Conservation (phyloP, 2,888 invertebrate species). For the Drosophila siamana region DNA sequence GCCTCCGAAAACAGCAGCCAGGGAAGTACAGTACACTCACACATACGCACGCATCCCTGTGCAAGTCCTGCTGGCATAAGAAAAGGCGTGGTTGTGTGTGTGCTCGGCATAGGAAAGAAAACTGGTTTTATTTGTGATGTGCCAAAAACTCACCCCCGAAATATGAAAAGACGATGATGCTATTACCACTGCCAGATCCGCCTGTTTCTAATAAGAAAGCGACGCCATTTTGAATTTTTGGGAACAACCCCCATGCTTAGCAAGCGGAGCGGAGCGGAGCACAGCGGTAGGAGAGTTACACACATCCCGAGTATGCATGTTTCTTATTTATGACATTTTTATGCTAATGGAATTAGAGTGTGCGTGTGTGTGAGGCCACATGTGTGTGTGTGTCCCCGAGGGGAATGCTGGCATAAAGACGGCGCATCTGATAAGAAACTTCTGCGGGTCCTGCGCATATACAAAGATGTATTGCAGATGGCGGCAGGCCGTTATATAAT, state of each 20-base stretch:
- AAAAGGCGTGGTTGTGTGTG: slow-evolving; percentile 71
- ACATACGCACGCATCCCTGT: slow-evolving; percentile 22
- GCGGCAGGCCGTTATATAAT: slow-evolving; percentile 35
- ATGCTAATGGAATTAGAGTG: slow-evolving; percentile 75
- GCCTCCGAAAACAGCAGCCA: slow-evolving; percentile 41
- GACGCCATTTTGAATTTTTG: slow-evolving; percentile 81
- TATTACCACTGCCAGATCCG: slow-evolving; percentile 26
- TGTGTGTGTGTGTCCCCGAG: slow-evolving; percentile 28
- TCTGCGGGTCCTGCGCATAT: slow-evolving; percentile 41
- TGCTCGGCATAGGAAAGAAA: slow-evolving; percentile 26
- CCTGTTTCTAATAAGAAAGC: slow-evolving; percentile 83
- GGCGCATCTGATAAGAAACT: slow-evolving; percentile 68
- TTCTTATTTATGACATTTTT: slow-evolving; percentile 82
- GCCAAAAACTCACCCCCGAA: slow-evolving; percentile 73
- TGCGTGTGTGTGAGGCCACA: slow-evolving; percentile 16
- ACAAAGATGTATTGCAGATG: slow-evolving; percentile 41
- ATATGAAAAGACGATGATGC: slow-evolving; percentile 57
- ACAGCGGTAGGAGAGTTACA: too few species aligned
- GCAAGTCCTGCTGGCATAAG: slow-evolving; percentile 38
- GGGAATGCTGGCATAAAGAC: slow-evolving; percentile 56
- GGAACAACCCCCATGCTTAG: slow-evolving; percentile 62
- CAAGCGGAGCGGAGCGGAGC: slow-evolving; percentile 38
- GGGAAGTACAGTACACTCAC: slow-evolving; percentile 58
- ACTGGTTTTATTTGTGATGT: slow-evolving; percentile 55
- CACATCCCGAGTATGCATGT: slow-evolving; percentile 54